phyloP scores from a whole-genome alignment of 2,113 vertebrate genomes.

The Salvelinus sp. region DNA sequence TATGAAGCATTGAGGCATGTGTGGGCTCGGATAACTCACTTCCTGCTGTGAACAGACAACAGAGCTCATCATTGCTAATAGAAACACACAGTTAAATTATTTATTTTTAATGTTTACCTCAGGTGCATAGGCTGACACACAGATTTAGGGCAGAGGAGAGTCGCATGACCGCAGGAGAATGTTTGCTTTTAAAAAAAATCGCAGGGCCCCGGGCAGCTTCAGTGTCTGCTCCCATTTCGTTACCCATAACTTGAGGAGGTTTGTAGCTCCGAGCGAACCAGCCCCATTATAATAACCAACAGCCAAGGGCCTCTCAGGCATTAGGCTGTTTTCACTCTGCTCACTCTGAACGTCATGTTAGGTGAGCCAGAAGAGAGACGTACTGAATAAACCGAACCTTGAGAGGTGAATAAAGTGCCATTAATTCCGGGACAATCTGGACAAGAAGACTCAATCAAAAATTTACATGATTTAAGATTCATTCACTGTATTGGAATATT shows the following conservation, averaged over 20 bases:
- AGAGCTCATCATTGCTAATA: constrained; percentile 7
- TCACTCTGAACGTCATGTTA: constrained; percentile 31
- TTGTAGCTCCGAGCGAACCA: constrained; percentile 65
- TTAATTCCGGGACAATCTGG: neutral
- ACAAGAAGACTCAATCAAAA: neutral
- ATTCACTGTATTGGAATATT: neutral
- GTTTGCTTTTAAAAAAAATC: constrained; percentile 55
- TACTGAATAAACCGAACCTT: constrained; percentile 33
- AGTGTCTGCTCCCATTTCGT: constrained; percentile 58
- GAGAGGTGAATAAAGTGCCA: constrained; percentile 9
- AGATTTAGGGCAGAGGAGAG: constrained; percentile 29
- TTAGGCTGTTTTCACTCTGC: constrained; percentile 39
- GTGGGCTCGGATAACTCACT: neutral
- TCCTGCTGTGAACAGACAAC: neutral
- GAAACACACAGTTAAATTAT: constrained; percentile 5
- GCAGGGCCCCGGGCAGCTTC: constrained; percentile 59
- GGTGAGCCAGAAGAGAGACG: constrained; percentile 26
- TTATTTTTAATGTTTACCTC: neutral
- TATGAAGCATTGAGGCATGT: neutral
- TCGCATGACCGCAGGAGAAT: constrained; percentile 31
- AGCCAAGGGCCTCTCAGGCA: constrained; percentile 63
- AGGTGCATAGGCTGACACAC: constrained; percentile 21
- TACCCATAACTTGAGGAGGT: constrained; percentile 59
- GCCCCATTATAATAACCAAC: constrained; percentile 64
- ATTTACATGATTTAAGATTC: neutral